phyloP scores from a whole-genome alignment of 2,797 vertebrate species.

The Clarias laeviceps region DNA sequence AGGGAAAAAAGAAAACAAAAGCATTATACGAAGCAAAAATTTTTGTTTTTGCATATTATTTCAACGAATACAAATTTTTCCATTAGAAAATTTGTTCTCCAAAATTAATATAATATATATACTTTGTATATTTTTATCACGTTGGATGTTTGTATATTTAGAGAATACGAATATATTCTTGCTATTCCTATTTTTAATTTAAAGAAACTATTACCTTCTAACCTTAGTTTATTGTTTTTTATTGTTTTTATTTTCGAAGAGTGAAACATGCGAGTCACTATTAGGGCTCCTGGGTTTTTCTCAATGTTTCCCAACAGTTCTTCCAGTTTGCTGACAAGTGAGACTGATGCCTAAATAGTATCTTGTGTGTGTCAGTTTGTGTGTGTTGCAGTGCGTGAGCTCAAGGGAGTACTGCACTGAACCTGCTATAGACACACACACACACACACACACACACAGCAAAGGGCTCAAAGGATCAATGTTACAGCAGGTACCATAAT shows the following conservation, averaged over 20 bases:
- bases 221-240: conserved; percentile 35
- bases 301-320: conserved; percentile 72
- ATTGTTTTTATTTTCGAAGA: conserved; percentile 38
- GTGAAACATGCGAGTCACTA: conserved; percentile 25
- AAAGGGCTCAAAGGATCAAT: conserved; percentile 37
- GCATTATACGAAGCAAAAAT: conserved; percentile 49
- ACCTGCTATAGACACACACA: conserved; percentile 22
- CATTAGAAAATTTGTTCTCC: neutral
- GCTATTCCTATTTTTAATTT: neutral
- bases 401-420: conserved; percentile 49
- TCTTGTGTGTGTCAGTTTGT: conserved; percentile 51
- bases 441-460: conserved; percentile 26
- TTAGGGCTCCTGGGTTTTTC: conserved; percentile 53
- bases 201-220: conserved; percentile 39
- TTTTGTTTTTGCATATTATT: conserved; percentile 47
- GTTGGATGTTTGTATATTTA: neutral
- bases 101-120: neutral
- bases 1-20: conserved; percentile 54
- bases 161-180: neutral
- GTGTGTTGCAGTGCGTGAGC: conserved; percentile 48
- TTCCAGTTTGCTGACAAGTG: conserved; percentile 72
- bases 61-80: conserved; percentile 54
- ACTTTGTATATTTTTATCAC: neutral
- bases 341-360: conserved; percentile 63
- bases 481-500: conserved; percentile 50